Base-by-base conservation (phyloP, 2,113 vertebrate species). In the Percopsis transmontana region DNA sequence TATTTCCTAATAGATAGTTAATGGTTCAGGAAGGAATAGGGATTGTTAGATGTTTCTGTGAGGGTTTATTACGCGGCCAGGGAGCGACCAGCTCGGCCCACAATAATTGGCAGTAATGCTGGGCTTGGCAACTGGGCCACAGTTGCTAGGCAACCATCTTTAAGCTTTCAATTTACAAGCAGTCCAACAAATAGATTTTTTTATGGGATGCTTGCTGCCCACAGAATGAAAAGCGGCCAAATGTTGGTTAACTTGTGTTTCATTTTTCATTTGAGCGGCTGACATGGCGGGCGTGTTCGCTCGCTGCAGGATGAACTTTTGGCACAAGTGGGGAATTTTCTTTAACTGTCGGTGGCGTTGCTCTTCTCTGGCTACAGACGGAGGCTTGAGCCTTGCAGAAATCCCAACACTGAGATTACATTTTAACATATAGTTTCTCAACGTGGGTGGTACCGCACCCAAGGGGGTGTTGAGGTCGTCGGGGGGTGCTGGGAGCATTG, bases 121-220 rank as follows among this genome's bases (percentile, higher is more conserved):
- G 64, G 68, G 54, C 59, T 79, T 85, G 85, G 78, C 74, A 84
- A 77, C 73, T 14, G 47, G 69, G 76, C 74, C 38, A 44, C 59
- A 74, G 91, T 90, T 92, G 85, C 90, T 81, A 86, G 84, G 87
- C 84, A 88, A 91, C 86, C 75, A 38, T 68, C 82, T 83, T 79
- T 39, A 80, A 88, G 85, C 85, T 88, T 88, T 90, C 83, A 84
- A 86, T 87, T 90, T 84, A 83, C 76, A 79, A 88, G 67, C 77
- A 54, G 66, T 82, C 77, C 83, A 82, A 69, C 81, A 79, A 88
- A 89, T 83, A 81, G 64, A 76, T 83, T 81, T 80, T 86, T 80
- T 56, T 68, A 56, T 20, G 20, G 68, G 77, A 84, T 86, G 81
- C 88, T 87, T 87, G 77, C 72, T 62, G 79, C 63, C 72, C 62